Conservation (phyloP, 2,888 invertebrate species). For the Lasioglossum oenotherae region DNA sequence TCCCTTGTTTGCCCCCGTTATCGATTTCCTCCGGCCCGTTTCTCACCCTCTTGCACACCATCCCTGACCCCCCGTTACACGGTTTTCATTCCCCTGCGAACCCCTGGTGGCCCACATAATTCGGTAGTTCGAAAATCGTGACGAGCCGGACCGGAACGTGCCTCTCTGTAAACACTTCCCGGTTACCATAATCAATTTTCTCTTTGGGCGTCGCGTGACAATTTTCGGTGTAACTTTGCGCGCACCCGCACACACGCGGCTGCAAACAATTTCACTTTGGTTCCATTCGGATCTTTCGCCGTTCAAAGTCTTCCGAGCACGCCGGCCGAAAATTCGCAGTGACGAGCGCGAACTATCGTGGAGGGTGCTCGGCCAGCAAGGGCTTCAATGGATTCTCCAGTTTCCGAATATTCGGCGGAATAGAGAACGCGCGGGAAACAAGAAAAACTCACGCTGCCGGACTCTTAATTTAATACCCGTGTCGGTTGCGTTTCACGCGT, state of each 20-base stretch:
- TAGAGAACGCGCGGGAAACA: background rate
- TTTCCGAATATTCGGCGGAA: background rate
- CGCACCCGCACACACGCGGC: background rate
- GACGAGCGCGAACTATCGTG: slow-evolving; percentile 16
- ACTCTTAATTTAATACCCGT: background rate
- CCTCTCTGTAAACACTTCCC: slow-evolving; percentile 48
- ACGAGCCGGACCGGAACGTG: slow-evolving; percentile 21
- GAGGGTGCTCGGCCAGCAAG: background rate
- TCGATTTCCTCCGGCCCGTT: slow-evolving; percentile 35
- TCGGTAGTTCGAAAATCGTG: slow-evolving; percentile 47
- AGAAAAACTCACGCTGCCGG: background rate
- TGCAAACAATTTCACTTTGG: slow-evolving; percentile 37
- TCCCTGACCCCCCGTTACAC: background rate
- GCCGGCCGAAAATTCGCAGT: background rate
- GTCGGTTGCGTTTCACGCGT: background rate
- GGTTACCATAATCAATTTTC: slow-evolving; percentile 52
- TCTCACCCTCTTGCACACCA: background rate
- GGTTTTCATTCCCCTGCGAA: background rate
- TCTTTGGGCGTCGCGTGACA: slow-evolving; percentile 29
- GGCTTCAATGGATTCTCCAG: background rate
- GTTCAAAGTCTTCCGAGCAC: background rate
- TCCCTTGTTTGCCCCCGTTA: slow-evolving; percentile 32
- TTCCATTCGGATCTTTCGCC: slow-evolving; percentile 16
- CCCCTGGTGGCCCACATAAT: slow-evolving; percentile 33
- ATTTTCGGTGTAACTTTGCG: slow-evolving; percentile 14